Evolutionary conservation across 2,888 invertebrate species (phyloP), one percentile per base, ranked within the genome.

Genomic region (Helobdella robusta): DNA sequence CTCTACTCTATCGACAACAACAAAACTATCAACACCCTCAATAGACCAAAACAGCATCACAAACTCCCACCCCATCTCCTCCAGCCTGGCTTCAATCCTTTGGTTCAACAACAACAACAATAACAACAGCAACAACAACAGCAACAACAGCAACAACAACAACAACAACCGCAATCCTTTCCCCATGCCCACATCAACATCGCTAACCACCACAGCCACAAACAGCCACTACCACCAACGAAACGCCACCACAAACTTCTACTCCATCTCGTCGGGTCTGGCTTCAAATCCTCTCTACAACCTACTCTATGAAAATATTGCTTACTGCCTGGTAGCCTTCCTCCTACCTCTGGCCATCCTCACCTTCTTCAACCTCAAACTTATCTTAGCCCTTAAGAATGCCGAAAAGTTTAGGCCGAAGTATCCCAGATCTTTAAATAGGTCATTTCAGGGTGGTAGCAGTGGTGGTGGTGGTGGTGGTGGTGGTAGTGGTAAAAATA

Each of bases 231-330:
- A 8, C 6, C 48, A 48, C 4, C 48, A 40, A 18, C 40, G 50
- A 8, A 68, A 68, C 59, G 54, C 28, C n/a, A 69, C 68, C 30
- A 44, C 36, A 20, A 71, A 71, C 66, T n/a, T n/a, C n/a, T n/a
- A n/a, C n/a, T n/a, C n/a, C n/a, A n/a, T n/a, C n/a, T n/a, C n/a
- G n/a, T 30, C 66, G 1, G 71, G 71, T 0, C 56, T 70, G 20
- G 48, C 54, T 8, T 61, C 70, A 3, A 35, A 64, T 11, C 59
- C 40, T 4, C 35, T 68, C n/a, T 71, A 71, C 61, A 71, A 70
- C 60, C 68, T 71, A n/a, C 40, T 71, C 44, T 71, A 71, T 61
- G 70, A 71, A 62, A 71, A 70, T 48, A 59, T 71, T 23, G 60
- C 70, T 32, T 71, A 71, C 46, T 67, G 67, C 15, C 35, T 71